Percentiles rank a stretch among this genome's conserved stretches.
These are phyloP conservation scores for Drosophila pseudotakahashii DNA, from an alignment of 2,888 invertebrate species.

Conservation along the genomic window DNA sequence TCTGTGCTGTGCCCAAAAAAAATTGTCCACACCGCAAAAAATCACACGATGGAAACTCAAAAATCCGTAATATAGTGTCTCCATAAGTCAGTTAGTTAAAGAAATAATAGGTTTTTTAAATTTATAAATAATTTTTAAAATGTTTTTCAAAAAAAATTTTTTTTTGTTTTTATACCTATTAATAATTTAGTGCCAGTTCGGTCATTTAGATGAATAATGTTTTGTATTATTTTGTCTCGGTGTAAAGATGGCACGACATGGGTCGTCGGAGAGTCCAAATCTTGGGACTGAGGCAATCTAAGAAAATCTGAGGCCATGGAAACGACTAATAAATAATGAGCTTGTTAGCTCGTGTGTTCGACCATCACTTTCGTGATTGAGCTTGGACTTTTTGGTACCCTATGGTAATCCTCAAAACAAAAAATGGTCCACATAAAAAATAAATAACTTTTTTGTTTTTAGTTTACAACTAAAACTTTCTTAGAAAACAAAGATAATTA, in stretches of 20 bases:
- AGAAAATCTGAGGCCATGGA: slow-evolving; percentile 36
- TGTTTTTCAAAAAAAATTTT: too few relatives aligned
- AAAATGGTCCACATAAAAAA: not conserved
- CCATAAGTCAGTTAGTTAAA: too few relatives aligned
- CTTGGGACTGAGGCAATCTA: slow-evolving; percentile 7
- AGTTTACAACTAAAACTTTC: too few relatives aligned
- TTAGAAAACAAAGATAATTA: not conserved
- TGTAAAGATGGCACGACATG: slow-evolving; percentile 5
- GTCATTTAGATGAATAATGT: too few relatives aligned
- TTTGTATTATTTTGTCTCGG: not conserved
- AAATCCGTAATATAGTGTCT: too few relatives aligned
- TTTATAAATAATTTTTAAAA: too few relatives aligned
- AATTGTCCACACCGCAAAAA: not conserved
- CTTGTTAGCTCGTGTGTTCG: slow-evolving; percentile 24
- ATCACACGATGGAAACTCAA: not conserved
- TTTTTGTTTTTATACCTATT: too few relatives aligned
- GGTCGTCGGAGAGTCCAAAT: slow-evolving; percentile 7
- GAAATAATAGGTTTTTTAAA: too few relatives aligned
- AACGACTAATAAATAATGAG: slow-evolving; percentile 40
- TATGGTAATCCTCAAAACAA: not conserved
- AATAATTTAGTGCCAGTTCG: too few relatives aligned
- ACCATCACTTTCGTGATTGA: slow-evolving; percentile 1
- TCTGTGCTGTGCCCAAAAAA: slow-evolving; percentile 20
- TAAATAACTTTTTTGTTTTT: too few relatives aligned
- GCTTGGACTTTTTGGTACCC: slow-evolving; percentile 8